A percentile compares a stretch with the other conserved stretches of the same genome.
Conservation (phyloP, 2,888 invertebrate genomes). For the Pheosia tremula region DNA sequence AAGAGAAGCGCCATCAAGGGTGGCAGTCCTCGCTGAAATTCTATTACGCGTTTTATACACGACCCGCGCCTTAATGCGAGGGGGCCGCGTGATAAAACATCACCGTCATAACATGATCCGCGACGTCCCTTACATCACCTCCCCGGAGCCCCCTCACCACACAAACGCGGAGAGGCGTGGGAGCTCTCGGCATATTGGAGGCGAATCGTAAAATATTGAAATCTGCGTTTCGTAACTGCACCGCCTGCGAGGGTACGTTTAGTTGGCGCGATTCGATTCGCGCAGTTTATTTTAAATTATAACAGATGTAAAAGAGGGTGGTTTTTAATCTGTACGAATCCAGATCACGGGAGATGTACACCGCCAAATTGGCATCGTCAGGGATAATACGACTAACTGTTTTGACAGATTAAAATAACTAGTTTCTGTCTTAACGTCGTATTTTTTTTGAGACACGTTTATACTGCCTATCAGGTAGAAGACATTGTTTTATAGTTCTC, state of each 20-base stretch:
- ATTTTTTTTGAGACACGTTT: not conserved
- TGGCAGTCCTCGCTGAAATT: slow-evolving; percentile 76
- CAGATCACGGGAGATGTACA: slow-evolving; percentile 40
- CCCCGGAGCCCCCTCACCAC: slow-evolving; percentile 37
- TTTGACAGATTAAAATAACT: not conserved
- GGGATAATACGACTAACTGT: not conserved
- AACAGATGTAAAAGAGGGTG: slow-evolving; percentile 57
- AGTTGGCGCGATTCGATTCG: slow-evolving; percentile 74
- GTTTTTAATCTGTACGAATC: slow-evolving; percentile 54
- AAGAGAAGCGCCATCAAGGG: slow-evolving; percentile 57
- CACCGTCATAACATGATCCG: slow-evolving; percentile 70
- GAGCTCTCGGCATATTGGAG: slow-evolving; percentile 50
- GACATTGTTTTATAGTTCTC: not conserved
- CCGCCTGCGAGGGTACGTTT: slow-evolving; percentile 42
- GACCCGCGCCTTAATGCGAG: slow-evolving; percentile 71
- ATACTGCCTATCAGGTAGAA: not conserved
- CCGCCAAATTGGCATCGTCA: slow-evolving; percentile 21
- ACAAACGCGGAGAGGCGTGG: slow-evolving; percentile 42
- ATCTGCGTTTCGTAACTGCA: slow-evolving; percentile 63
- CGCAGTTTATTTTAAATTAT: slow-evolving; percentile 82
- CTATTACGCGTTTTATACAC: slow-evolving; percentile 82
- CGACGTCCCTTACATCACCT: slow-evolving; percentile 55
- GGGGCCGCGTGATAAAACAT: slow-evolving; percentile 72
- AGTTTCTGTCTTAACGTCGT: not conserved
- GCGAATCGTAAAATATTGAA: slow-evolving; percentile 65